Conservation (phyloP, 2,797 vertebrate species). For the Halcyon leucocephala region DNA sequence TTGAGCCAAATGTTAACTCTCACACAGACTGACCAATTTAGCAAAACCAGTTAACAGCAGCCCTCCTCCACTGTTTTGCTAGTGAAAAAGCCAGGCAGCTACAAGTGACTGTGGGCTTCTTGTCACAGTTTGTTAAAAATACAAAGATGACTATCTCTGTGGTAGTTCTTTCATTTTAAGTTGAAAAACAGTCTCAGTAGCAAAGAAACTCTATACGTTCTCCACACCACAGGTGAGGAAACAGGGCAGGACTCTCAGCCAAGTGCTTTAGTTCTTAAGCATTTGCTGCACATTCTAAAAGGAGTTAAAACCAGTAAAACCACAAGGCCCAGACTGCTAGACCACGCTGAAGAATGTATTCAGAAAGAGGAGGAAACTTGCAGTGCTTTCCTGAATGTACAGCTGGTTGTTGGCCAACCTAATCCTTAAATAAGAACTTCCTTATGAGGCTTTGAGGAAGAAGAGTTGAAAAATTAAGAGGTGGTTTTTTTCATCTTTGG, state of each 20-base stretch:
- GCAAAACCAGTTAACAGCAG: not conserved
- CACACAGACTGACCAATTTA: not conserved
- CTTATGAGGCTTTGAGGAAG: not conserved
- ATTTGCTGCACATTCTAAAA: not conserved
- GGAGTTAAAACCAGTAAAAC: not conserved
- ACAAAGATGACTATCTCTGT: not conserved
- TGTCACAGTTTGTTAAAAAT: not conserved
- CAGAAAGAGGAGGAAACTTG: not conserved
- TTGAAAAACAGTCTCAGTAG: not conserved
- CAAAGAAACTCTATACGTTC: not conserved
- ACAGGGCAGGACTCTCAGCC: not conserved
- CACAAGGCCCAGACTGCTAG: not conserved
- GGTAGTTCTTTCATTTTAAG: not conserved
- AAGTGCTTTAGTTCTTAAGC: not conserved
- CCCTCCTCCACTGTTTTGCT: not conserved
- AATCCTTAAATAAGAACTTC: not conserved
- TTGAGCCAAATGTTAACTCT: not conserved
- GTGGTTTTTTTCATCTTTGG: not conserved
- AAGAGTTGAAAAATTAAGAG: not conserved
- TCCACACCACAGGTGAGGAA: not conserved
- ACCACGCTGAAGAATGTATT: not conserved
- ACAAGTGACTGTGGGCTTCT: not conserved
- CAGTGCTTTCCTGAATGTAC: not conserved
- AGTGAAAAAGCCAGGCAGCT: not conserved
- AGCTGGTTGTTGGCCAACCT: not conserved